phyloP scores from a whole-genome alignment of 1,140 invertebrate genomes.

The Bombus fervidus region DNA sequence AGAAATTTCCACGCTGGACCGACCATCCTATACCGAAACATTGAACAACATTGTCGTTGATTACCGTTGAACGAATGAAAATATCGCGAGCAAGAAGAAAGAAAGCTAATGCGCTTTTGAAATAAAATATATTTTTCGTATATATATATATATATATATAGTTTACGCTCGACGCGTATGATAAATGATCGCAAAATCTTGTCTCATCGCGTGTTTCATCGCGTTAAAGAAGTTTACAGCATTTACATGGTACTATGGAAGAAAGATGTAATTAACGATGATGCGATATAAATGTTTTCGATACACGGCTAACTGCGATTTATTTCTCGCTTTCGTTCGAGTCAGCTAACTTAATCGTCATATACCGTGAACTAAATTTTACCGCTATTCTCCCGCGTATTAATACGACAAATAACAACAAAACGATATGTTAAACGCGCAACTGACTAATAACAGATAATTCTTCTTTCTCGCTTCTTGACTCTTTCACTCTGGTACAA shows the following conservation, averaged over 20 bases:
- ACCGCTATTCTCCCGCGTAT: too few relatives aligned
- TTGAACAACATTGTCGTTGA: not conserved
- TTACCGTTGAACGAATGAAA: not conserved
- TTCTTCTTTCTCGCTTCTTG: too few relatives aligned
- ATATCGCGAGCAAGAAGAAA: not conserved
- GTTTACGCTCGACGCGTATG: too few relatives aligned
- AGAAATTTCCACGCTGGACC: constrained; percentile 81
- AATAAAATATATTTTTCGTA: not conserved
- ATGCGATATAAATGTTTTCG: not conserved
- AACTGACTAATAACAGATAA: too few relatives aligned
- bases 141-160: too few relatives aligned
- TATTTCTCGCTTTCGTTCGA: not conserved
- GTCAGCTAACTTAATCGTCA: accelerated
- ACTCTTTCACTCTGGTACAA: too few relatives aligned
- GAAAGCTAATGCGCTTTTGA: not conserved
- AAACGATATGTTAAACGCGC: too few relatives aligned
- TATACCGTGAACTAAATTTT: not conserved
- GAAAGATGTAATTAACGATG: constrained; percentile 1
- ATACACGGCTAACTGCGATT: not conserved
- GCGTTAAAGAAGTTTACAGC: not conserved
- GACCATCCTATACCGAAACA: constrained; percentile 50
- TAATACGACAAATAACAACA: too few relatives aligned
- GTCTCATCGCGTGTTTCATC: not conserved
- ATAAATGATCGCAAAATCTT: too few relatives aligned
- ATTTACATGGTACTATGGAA: not conserved